Evolutionary conservation across 2,888 invertebrate genomes (phyloP).

Genomic region (Frankliniella fusca): DNA sequence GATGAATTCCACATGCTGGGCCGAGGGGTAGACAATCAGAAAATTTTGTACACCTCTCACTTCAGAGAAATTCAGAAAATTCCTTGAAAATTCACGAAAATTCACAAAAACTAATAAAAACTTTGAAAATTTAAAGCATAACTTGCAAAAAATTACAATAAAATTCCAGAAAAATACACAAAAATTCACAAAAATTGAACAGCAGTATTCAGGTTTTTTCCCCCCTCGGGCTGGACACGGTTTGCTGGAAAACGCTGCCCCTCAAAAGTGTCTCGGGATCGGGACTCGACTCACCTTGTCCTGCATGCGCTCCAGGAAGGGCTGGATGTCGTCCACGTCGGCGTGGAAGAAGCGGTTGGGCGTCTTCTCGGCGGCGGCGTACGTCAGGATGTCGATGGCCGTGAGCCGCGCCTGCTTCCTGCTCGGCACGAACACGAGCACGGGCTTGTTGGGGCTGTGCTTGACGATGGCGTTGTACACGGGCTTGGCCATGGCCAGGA

Average conservation of each 20-base stretch:
- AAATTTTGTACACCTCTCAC: no score
- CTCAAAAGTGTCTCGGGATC: not conserved
- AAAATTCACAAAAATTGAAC: not conserved
- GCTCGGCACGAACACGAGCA: slow-evolving; percentile 86
- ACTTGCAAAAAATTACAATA: no score
- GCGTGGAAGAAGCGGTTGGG: slow-evolving; percentile 87
- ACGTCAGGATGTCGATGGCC: slow-evolving; percentile 91
- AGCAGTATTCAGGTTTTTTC: not conserved
- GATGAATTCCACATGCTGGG: slow-evolving; percentile 2
- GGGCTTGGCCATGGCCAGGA: slow-evolving; percentile 97
- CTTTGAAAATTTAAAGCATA: no score
- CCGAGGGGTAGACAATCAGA: no score
- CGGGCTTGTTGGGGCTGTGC: slow-evolving; percentile 78
- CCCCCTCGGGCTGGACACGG: no score
- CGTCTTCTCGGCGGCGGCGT: slow-evolving; percentile 84
- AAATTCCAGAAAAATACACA: not conserved
- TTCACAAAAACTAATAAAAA: no score
- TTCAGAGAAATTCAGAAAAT: no score
- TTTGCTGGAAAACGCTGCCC: not conserved
- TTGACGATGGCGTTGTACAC: slow-evolving; percentile 88
- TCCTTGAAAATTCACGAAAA: no score
- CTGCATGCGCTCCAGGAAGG: slow-evolving; percentile 79
- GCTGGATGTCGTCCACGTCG: slow-evolving; percentile 77
- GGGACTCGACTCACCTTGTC: slow-evolving; percentile 63
- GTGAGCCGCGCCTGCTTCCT: slow-evolving; percentile 88